phyloP scores from a whole-genome alignment of 2,888 invertebrate genomes.

The Acleris sparsana region DNA sequence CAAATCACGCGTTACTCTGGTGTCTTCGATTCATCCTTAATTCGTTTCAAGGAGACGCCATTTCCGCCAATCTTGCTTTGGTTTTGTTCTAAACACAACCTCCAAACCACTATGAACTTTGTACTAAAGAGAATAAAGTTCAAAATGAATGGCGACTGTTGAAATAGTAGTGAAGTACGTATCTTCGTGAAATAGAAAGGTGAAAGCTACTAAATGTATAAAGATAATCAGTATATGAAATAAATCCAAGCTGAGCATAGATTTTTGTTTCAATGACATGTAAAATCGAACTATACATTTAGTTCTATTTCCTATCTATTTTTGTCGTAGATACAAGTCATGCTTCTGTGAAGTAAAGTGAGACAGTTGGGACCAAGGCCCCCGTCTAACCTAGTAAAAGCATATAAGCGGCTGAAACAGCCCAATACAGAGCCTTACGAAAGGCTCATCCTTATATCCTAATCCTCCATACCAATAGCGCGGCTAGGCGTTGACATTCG shows the following conservation, averaged over 20 bases:
- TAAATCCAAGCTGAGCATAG: not conserved
- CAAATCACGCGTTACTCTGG: conserved; percentile 17
- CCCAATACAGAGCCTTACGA: conserved; percentile 34
- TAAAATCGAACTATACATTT: too few species aligned
- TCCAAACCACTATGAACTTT: conserved; percentile 5
- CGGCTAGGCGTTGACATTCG: conserved; percentile 71
- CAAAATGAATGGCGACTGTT: not conserved
- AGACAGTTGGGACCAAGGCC: not conserved
- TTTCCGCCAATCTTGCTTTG: conserved; percentile 33
- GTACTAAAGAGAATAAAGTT: not conserved
- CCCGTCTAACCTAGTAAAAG: not conserved
- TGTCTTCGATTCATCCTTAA: conserved; percentile 31
- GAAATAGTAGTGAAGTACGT: conserved; percentile 8
- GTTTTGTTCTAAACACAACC: conserved; percentile 14
- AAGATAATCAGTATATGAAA: not conserved
- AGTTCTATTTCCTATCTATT: too few species aligned
- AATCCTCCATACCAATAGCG: conserved; percentile 79
- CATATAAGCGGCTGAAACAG: conserved; percentile 45
- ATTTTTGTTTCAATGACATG: too few species aligned
- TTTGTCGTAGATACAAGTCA: not conserved
- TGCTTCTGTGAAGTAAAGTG: not conserved
- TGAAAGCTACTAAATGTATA: conserved; percentile 14
- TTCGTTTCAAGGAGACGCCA: conserved; percentile 36
- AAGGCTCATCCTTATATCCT: conserved; percentile 41
- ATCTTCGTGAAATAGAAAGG: conserved; percentile 5